Conservation (phyloP, 2,797 vertebrate genomes). For the Anguilla megastoma region DNA sequence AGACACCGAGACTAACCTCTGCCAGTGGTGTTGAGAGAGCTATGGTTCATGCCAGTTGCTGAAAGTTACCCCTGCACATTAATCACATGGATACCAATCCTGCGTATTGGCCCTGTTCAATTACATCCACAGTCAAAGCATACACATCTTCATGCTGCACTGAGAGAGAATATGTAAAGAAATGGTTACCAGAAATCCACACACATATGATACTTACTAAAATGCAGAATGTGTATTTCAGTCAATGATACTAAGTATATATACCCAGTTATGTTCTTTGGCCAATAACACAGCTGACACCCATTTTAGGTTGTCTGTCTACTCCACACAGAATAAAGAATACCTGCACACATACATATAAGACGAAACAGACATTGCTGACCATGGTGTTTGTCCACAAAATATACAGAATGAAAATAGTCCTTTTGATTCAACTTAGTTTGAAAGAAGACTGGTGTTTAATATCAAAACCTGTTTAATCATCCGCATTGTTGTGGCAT, state of each 20-base stretch:
- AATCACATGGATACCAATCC: neutral
- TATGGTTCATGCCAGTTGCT: neutral
- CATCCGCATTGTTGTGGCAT: neutral
- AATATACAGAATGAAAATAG: neutral
- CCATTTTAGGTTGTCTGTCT: neutral
- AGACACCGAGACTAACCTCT: neutral
- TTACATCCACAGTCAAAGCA: slow-evolving; percentile 20
- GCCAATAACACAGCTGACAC: neutral
- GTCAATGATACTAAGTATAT: neutral
- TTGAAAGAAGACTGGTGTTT: neutral
- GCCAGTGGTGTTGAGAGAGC: neutral
- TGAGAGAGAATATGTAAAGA: slow-evolving; percentile 12
- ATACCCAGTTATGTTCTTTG: neutral
- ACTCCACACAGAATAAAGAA: too few relatives aligned
- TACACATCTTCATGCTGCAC: neutral
- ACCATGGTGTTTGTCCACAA: neutral
- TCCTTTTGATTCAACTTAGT: neutral
- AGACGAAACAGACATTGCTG: neutral
- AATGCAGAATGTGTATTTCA: neutral
- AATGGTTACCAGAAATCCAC: slow-evolving; percentile 27
- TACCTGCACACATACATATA: too few relatives aligned
- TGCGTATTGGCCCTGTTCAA: neutral
- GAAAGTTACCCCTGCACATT: neutral
- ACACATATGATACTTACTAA: neutral
- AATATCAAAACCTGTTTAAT: neutral